A percentile compares a stretch with the other conserved stretches of the same genome.
Evolutionary conservation across 1,140 invertebrate species (phyloP).

Genomic region (Ostrea edulis): DNA sequence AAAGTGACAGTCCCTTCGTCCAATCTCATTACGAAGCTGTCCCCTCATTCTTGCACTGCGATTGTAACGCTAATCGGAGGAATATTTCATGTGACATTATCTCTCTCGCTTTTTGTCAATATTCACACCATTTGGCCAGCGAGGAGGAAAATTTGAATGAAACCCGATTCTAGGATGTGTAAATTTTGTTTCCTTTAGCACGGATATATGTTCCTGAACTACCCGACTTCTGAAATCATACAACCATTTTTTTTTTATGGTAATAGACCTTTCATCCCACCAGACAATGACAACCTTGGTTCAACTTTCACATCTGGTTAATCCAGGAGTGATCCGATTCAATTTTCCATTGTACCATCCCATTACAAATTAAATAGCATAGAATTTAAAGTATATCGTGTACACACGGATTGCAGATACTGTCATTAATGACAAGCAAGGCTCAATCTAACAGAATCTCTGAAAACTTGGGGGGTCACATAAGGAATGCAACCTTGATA

Average conservation of each 20-base stretch:
- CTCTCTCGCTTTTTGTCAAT: conserved; percentile 16
- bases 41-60: neutral
- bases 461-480: conserved; percentile 13
- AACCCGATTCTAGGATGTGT: neutral
- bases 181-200: conserved; percentile 15
- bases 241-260: conserved; percentile 3
- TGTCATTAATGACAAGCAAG: conserved; percentile 1
- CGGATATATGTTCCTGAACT: neutral
- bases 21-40: conserved; percentile 31
- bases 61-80: conserved; percentile 27
- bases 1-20: conserved; percentile 16
- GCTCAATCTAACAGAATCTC: conserved; percentile 21
- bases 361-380: conserved; percentile 22
- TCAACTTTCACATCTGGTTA: conserved; percentile 32
- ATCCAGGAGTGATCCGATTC: conserved; percentile 26
- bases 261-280: neutral
- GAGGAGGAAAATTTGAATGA: conserved; percentile 28
- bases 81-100: conserved; percentile 26
- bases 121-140: conserved; percentile 36
- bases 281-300: neutral
- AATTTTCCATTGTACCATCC: conserved; percentile 34
- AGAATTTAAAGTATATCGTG: conserved; percentile 28
- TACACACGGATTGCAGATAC: neutral
- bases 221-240: neutral
- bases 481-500: neutral